Evolutionary conservation across 1,140 invertebrate species (phyloP), one percentile per base, ranked within the genome.

Genomic region (Neelides sp.): DNA sequence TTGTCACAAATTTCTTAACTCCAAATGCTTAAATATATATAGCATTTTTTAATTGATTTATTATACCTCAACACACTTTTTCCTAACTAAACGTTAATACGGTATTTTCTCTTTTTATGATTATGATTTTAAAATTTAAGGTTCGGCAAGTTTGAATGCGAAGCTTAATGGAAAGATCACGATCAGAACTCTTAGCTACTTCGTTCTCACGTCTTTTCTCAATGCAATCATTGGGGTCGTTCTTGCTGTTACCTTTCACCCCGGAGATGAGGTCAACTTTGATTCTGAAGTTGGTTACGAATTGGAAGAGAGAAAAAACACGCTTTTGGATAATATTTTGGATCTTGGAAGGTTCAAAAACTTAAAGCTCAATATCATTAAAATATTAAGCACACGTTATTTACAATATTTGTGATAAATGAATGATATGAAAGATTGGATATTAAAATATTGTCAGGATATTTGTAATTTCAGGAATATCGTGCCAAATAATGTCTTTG

Each of bases 401-500:
- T 27, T 12, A 40, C 40, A 26, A 17, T 23, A 30, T 22, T 40
- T 26, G 10, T 20, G 10, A 3, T 23, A 12, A 20, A 51, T 5
- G 28, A 7, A 35, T n/a, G 24, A 30, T n/a, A 22, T 34, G 17
- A 34, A 22, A 44, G 36, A 20, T 34, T 26, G 17, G 23, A 46
- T 40, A 46, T 52, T 39, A n/a, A n/a, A n/a, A n/a, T n/a, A n/a
- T n/a, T n/a, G n/a, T n/a, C n/a, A n/a, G n/a, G n/a, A n/a, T n/a
- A 42, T 53, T 30, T 48, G 20, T 64, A 61, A 69, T 69, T 75
- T 61, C 69, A 88, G 80, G 69, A 91, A 91, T 69, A 79, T 90
- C 63, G 79, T 89, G 61, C 82, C 86, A 10, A 85, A 86, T 63
- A 91, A 91, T 72, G 72, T 91, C 46, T 86, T 91, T 62, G 82